Conservation (phyloP, 1,140 invertebrate genomes). For the Monochamus saltuarius region DNA sequence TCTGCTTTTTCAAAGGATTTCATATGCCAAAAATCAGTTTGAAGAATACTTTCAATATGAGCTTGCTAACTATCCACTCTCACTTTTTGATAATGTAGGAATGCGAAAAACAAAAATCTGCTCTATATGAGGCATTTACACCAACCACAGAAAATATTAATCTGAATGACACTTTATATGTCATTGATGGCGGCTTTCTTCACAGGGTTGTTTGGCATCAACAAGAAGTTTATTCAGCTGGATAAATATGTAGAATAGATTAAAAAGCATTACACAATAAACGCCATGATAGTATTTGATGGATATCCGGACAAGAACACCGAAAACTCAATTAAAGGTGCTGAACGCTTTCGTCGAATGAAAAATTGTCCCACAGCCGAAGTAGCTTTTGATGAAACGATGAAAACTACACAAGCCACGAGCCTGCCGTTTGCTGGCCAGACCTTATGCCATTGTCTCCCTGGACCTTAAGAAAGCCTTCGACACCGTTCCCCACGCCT, state of each 20-base stretch:
- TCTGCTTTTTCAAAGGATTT: slow-evolving; percentile 51
- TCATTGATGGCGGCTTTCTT: slow-evolving; percentile 47
- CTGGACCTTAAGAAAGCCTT: slow-evolving; percentile 19
- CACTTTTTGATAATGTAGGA: slow-evolving; percentile 43
- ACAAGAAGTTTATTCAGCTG: slow-evolving; percentile 41
- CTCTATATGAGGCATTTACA: slow-evolving; percentile 43
- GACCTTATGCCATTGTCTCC: background rate
- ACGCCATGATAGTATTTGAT: slow-evolving; percentile 41
- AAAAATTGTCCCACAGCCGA: slow-evolving; percentile 35
- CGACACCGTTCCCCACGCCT: slow-evolving; percentile 6
- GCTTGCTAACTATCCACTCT: slow-evolving; percentile 43
- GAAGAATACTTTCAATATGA: slow-evolving; percentile 47
- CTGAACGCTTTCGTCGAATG: slow-evolving; percentile 36
- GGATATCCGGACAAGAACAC: slow-evolving; percentile 28
- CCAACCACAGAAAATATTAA: slow-evolving; percentile 24
- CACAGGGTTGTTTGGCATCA: slow-evolving; percentile 39
- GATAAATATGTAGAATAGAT: slow-evolving; percentile 24
- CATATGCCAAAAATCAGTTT: slow-evolving; percentile 25
- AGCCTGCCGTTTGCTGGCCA: background rate
- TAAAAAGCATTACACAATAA: slow-evolving; percentile 35
- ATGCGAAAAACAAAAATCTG: slow-evolving; percentile 50
- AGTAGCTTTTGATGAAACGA: slow-evolving; percentile 38
- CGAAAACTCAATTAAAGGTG: background rate
- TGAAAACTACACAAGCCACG: too few species aligned
- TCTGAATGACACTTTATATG: slow-evolving; percentile 3